phyloP scores from a whole-genome alignment of 2,888 invertebrate species.

The Melanostoma mellinum region DNA sequence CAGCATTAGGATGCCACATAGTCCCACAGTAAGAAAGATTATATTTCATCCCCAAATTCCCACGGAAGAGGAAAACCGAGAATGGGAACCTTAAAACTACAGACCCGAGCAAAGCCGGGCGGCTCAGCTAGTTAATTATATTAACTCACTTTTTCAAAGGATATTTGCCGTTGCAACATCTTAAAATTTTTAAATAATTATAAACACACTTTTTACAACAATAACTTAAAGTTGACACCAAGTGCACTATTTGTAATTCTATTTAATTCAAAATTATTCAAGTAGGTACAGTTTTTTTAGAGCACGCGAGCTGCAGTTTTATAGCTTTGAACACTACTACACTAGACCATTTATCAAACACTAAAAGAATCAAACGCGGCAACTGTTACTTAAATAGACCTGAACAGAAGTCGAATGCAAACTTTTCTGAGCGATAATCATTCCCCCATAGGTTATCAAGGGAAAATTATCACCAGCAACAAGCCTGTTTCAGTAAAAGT shows the following conservation, averaged over 20 bases:
- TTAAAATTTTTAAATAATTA: background rate
- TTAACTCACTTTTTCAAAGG: slow-evolving; percentile 79
- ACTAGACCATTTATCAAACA: slow-evolving; percentile 58
- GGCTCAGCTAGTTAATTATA: too few relatives aligned
- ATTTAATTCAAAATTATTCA: background rate
- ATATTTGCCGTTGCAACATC: slow-evolving; percentile 79
- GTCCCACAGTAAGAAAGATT: too few relatives aligned
- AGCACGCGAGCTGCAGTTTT: slow-evolving; percentile 5
- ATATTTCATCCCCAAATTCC: too few relatives aligned
- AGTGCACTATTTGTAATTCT: background rate
- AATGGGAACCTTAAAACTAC: too few relatives aligned
- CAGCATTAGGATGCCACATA: too few relatives aligned
- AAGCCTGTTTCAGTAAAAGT: slow-evolving; percentile 52
- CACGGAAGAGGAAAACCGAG: too few relatives aligned
- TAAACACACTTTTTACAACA: background rate
- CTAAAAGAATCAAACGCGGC: slow-evolving; percentile 58
- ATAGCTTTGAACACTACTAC: slow-evolving; percentile 23
- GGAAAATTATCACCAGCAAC: slow-evolving; percentile 46
- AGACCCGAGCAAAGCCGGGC: background rate
- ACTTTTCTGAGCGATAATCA: slow-evolving; percentile 50
- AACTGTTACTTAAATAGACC: slow-evolving; percentile 64
- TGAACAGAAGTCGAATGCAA: slow-evolving; percentile 36
- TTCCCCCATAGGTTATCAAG: slow-evolving; percentile 61
- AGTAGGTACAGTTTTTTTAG: background rate
- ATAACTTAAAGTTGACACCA: background rate